These are phyloP conservation scores for Siniperca scherzeri DNA, from an alignment of 2,797 vertebrate genomes.

Conservation along the genomic window DNA sequence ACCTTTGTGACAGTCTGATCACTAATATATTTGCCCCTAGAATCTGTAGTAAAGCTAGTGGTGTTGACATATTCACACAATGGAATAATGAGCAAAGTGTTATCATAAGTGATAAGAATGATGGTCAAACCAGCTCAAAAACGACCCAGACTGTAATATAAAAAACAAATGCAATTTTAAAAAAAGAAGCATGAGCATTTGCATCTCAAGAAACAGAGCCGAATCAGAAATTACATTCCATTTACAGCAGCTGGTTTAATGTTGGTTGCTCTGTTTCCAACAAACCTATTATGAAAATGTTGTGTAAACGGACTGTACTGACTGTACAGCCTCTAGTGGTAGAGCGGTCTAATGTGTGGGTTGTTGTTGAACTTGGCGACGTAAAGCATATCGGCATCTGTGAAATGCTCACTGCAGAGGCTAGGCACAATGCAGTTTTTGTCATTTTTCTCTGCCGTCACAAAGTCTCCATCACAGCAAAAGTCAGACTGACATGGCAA, in stretches of 20 bases:
- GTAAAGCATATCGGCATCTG: too few relatives aligned
- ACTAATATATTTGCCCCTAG: not conserved
- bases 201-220: not conserved
- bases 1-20: not conserved
- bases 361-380: slow-evolving; percentile 4
- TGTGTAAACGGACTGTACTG: too few relatives aligned
- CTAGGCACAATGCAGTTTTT: too few relatives aligned
- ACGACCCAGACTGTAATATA: too few relatives aligned
- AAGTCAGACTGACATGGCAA: slow-evolving; percentile 13
- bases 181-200: not conserved
- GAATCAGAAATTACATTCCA: not conserved
- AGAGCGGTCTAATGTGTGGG: not conserved
- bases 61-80: not conserved
- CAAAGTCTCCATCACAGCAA: slow-evolving; percentile 8
- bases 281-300: slow-evolving; percentile 9
- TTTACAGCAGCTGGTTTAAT: slow-evolving; percentile 7
- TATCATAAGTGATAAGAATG: not conserved
- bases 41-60: not conserved
- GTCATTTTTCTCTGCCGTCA: too few relatives aligned
- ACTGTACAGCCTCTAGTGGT: too few relatives aligned
- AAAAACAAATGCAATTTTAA: not conserved
- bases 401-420: slow-evolving; percentile 12
- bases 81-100: not conserved
- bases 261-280: slow-evolving; percentile 9
- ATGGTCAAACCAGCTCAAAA: not conserved